These are phyloP conservation scores for Ptychadena robeensis DNA, from an alignment of 2,797 vertebrate species.

Conservation along the genomic window DNA sequence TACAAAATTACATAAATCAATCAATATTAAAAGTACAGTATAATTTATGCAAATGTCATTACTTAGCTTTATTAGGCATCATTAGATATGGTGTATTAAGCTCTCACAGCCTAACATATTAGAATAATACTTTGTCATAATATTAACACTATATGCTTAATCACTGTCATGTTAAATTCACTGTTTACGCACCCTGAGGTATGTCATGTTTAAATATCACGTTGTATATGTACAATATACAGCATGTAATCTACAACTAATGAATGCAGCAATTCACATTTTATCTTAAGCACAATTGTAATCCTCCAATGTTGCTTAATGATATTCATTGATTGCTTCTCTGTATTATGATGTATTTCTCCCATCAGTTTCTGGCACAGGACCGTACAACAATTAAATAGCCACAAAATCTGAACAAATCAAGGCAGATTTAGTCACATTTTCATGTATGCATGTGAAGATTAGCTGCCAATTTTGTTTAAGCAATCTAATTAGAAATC, in stretches of 20 bases:
- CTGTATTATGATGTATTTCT: neutral
- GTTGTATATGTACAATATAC: neutral
- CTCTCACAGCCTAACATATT: neutral
- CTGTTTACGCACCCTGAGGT: slow-evolving; percentile 1
- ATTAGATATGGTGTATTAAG: slow-evolving; percentile 30
- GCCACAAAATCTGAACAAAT: neutral
- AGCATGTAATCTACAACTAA: neutral
- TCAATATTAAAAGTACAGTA: slow-evolving; percentile 1
- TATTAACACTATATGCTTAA: slow-evolving; percentile 25
- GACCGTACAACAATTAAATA: neutral
- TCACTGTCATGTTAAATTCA: slow-evolving; percentile 21
- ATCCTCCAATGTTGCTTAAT: neutral
- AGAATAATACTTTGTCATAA: slow-evolving; percentile 26
- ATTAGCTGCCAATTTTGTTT: too few species aligned
- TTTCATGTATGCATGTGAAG: neutral
- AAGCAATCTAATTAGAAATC: too few species aligned
- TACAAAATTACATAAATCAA: neutral
- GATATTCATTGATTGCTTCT: neutral
- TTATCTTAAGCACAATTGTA: neutral
- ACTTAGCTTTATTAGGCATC: slow-evolving; percentile 45
- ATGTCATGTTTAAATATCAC: neutral
- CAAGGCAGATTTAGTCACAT: neutral
- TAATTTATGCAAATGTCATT: slow-evolving; percentile 34
- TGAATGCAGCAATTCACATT: neutral
- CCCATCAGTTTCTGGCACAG: neutral